phyloP scores from a whole-genome alignment of 2,888 invertebrate genomes.

The Embidobia sp. region DNA sequence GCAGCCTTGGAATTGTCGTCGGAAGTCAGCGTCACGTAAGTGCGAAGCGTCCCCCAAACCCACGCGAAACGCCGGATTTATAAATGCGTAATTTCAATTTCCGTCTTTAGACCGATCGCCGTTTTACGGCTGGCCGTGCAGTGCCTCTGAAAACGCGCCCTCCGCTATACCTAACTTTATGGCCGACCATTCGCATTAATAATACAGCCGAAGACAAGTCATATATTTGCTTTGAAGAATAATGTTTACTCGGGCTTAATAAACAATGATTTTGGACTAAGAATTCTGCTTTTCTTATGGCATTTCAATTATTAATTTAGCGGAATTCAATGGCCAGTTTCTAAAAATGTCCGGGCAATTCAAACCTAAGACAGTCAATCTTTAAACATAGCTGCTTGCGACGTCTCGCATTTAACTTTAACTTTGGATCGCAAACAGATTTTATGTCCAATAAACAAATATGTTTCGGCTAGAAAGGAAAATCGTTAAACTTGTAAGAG shows the following conservation, averaged over 20 bases:
- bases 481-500: too few relatives aligned
- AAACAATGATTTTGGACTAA: background rate
- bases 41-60: slow-evolving; percentile 34
- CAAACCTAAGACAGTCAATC: too few relatives aligned
- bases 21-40: slow-evolving; percentile 53
- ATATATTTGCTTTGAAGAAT: slow-evolving; percentile 43
- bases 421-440: too few relatives aligned
- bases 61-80: slow-evolving; percentile 34
- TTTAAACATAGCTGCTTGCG: too few relatives aligned
- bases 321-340: too few relatives aligned
- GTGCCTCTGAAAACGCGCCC: slow-evolving; percentile 29
- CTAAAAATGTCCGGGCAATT: too few relatives aligned
- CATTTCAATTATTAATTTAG: too few relatives aligned
- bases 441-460: too few relatives aligned
- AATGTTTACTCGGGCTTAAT: slow-evolving; percentile 13
- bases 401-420: too few relatives aligned
- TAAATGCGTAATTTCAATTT: slow-evolving; percentile 61
- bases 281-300: too few relatives aligned
- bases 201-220: slow-evolving; percentile 25
- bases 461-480: too few relatives aligned
- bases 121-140: slow-evolving; percentile 23
- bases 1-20: slow-evolving; percentile 45
- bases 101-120: slow-evolving; percentile 41
- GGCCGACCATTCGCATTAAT: slow-evolving; percentile 38
- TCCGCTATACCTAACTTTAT: slow-evolving; percentile 29